Percentiles rank a stretch among this genome's conserved stretches.
phyloP scores from a whole-genome alignment of 2,113 vertebrate species.

The Cisticola juncidis region DNA sequence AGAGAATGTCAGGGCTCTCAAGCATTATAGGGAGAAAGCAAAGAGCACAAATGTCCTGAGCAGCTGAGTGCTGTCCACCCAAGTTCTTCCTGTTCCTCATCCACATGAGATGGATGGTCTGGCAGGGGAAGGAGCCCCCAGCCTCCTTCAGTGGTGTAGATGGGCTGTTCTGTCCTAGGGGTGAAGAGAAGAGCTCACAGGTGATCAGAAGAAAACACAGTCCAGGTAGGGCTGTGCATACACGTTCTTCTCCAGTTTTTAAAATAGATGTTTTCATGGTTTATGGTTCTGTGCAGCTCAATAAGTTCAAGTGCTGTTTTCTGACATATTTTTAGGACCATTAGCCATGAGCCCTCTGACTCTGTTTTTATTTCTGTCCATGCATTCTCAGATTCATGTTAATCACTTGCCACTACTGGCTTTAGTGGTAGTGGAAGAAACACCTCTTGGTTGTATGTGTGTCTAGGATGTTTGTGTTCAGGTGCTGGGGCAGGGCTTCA shows the following conservation, averaged over 20 bases:
- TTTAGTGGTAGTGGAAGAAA: not conserved
- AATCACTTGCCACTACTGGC: not conserved
- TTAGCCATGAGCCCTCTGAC: not conserved
- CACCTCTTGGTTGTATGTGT: not conserved
- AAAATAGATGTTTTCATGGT: not conserved
- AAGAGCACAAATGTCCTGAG: not conserved
- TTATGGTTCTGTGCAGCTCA: not conserved
- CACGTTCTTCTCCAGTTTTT: not conserved
- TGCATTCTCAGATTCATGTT: not conserved
- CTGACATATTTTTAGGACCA: not conserved
- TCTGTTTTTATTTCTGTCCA: not conserved
- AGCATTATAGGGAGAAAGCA: not conserved
- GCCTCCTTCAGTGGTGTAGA: not conserved
- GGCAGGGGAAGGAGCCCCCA: not conserved
- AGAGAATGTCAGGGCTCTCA: not conserved
- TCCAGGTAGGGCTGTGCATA: not conserved
- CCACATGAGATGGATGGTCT: not conserved
- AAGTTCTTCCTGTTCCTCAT: not conserved
- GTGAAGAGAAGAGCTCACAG: not conserved
- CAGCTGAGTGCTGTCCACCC: not conserved
- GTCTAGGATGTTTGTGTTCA: not conserved
- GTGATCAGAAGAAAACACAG: not conserved
- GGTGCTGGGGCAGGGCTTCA: not conserved
- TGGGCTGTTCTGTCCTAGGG: fast-evolving
- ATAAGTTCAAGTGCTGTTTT: not conserved